Evolutionary conservation across 35 echinoderm and acorn worm genomes (phyloP), one percentile per base, ranked within the genome.

Genomic region (Eucidaris tribuloides): DNA sequence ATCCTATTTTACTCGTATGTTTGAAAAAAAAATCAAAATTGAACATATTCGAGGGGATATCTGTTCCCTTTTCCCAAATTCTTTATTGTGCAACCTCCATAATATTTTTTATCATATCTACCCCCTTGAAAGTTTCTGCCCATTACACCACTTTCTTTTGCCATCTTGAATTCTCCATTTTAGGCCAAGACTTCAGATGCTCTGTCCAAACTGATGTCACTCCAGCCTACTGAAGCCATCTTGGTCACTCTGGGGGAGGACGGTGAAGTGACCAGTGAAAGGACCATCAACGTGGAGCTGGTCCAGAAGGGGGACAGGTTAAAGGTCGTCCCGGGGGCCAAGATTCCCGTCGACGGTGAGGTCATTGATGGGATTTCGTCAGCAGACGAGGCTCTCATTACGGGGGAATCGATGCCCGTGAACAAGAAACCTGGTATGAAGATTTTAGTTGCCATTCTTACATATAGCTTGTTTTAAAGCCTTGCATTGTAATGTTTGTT

Each of bases 391-490:
- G 85, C 96, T 34, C 79, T 99, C 29, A 99, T 99, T 59, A 99
- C 96, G 1, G 96, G 96, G 50, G 96, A 99, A 65, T 99, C 96
- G 6, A 99, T 99, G 96, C 96, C 94, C 15, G 87, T 99, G 15
- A 58, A 86, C 33, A 99, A 99, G 64, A 99, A 93, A 81, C 86
- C 81, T 90, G 96, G 96, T 99, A 66, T 18, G 64, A n/a, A n/a
- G n/a, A n/a, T n/a, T n/a, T n/a, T n/a, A n/a, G n/a, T n/a, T n/a
- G n/a, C n/a, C n/a, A n/a, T n/a, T n/a, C n/a, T n/a, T n/a, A n/a
- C n/a, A n/a, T n/a, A n/a, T n/a, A n/a, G n/a, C n/a, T n/a, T n/a
- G n/a, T n/a, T n/a, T n/a, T n/a, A n/a, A n/a, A n/a, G n/a, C n/a
- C n/a, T n/a, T n/a, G n/a, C n/a, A n/a, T n/a, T n/a, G n/a, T n/a